Conservation (phyloP, 2,113 vertebrate species). For the Uria lomvia region DNA sequence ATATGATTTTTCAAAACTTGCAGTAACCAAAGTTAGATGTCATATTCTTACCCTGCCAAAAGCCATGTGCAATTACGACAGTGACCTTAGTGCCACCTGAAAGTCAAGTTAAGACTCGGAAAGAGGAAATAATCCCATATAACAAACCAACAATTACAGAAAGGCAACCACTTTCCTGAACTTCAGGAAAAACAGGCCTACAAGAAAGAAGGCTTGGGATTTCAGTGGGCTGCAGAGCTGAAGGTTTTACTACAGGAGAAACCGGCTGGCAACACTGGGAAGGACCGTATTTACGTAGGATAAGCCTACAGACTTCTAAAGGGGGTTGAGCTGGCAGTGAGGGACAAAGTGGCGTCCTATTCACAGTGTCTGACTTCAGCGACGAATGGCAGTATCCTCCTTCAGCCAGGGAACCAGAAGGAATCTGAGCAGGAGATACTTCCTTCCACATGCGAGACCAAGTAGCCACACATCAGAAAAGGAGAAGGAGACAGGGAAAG, state of each 20-base stretch:
- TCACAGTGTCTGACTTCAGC: neutral
- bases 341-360: neutral
- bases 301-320: neutral
- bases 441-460: neutral
- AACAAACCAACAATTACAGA: neutral
- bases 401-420: neutral
- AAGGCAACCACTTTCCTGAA: neutral
- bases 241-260: neutral
- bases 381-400: neutral
- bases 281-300: neutral
- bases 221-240: neutral
- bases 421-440: neutral
- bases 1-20: neutral
- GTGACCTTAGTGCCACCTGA: neutral
- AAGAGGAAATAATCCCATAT: neutral
- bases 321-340: neutral
- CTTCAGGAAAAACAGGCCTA: neutral
- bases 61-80: neutral
- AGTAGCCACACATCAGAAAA: neutral
- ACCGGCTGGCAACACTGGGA: neutral
- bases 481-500: neutral
- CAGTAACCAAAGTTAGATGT: neutral
- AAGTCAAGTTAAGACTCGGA: neutral
- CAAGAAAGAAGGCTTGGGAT: neutral
- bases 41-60: neutral